Evolutionary conservation across 2,797 vertebrate species (phyloP), one percentile per base, ranked within the genome.

Genomic region (Pangasius macronema): DNA sequence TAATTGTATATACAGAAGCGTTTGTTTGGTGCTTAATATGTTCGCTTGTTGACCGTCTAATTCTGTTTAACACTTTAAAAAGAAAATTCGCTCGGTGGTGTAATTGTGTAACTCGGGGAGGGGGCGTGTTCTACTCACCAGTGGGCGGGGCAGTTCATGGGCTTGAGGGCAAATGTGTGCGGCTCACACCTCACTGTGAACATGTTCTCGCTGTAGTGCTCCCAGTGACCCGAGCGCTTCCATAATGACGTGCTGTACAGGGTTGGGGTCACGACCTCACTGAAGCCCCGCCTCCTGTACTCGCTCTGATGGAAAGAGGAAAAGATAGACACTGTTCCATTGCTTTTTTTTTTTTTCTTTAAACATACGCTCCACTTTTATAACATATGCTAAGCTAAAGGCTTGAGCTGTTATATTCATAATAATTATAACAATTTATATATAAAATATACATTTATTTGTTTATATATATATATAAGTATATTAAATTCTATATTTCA

Each of bases 131-230:
- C 36, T 72, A 27, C 93, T 95, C 91, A 99, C 98, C 97, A 99
- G 93, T 99, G 98, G 0, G 97, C 98, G 0, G 98, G 98, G 88
- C 98, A 99, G 93, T 99, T 99, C 98, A 99, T 99, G 77, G 98
- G 98, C 90, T 99, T 99, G 85, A 99, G 97, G 33, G 97, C 97
- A 1, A 96, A 97, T 0, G 91, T 96, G 91, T 96, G 95, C 0
- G 94, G 90, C 83, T 96, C 90, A 0, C 96, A 92, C 0, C 81
- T 92, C 90, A 99, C 96, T 0, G 96, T 95, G 93, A 98, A 99
- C 95, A 99, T 99, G 94, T 98, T 95, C 86, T 97, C 91, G 3
- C 95, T 95, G 91, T 98, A 98, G 92, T 99, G 97, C 83, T 98
- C 95, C 98, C 98, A 99, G 94, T 99, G 98, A n/a, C 98, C 98